Evolutionary conservation across 2,797 vertebrate species (phyloP), one percentile per base, ranked within the genome.

Genomic region (Lepus oiostolus): DNA sequence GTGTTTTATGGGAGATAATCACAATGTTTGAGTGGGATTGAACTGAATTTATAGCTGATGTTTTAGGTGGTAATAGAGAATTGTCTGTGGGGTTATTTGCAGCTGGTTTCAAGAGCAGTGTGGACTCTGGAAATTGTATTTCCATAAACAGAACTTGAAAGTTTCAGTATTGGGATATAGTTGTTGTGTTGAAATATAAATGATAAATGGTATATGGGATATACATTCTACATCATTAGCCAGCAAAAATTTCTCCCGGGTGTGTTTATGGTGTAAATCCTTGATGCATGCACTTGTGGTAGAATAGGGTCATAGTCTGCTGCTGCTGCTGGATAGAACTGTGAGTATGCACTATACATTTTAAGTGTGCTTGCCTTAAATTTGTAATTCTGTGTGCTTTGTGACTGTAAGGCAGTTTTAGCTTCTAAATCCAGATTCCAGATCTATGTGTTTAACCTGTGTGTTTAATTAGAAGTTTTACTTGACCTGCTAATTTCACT

Each of bases 401-500:
- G 52, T 92, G 58, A 47, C 52, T 85, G 65, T 94, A 91, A 96
- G 77, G 30, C 70, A 90, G 60, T 75, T 94, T 95, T 94, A 92
- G 85, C 65, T 95, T 93, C 93, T 95, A 96, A 96, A 95, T 95
- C 87, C 75, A 88, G 28, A 52, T 26, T 74, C 82, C 62, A 95
- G 70, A 95, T 92, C 95, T 96, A 52, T 60, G 81, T 91, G 68
- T 94, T 97, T 97, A 97, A 95, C 91, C 87, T 96, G 54, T 85
- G 70, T 97, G 87, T 93, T 95, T 93, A 95, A 96, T 93, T 95
- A 93, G 85, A 91, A 80, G 60, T 96, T 95, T 94, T 87, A 96
- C 91, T 94, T 97, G 93, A 95, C 91, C 95, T 95, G 63, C 68
- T 92, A 86, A 93, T 93, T 93, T 94, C 63, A 80, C 65, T 93